Base-by-base conservation (phyloP, 1,140 invertebrate species). In the Temnothorax nylanderi region DNA sequence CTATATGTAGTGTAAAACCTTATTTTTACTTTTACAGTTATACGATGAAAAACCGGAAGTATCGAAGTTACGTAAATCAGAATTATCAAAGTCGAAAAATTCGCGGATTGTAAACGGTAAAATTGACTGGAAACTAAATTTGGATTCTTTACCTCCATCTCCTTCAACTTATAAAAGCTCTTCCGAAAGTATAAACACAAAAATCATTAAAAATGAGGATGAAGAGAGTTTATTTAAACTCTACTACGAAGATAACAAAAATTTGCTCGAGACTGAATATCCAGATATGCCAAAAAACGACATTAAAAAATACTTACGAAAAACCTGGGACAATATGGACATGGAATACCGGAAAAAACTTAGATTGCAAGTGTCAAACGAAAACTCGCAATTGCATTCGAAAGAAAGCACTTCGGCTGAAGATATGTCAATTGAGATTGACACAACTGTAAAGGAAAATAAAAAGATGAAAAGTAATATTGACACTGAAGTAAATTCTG, bases 321-420 rank as follows among this genome's bases (percentile, higher is more conserved):
- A 96, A 87, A 95, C 95, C 47, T 96, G 96, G 96, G 86, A 95
- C 34, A 95, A 87, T 92, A 96, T 94, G 95, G 96, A 88, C 92
- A 51, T 81, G 18, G 76, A 88, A 76, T 91, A 90, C 51, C 87
- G 89, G 47, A 93, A 82, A 56, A 94, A 94, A 78, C 93, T 93
- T 89, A 87, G 87, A 37, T 71, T 81, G 2, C 89, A 88, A 0
- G 44, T 90, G 26, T 89, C 89, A n/a, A 87, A 88, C 10, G 91
- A 91, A 8, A 65, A 7, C 58, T 67, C 8, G 2, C 32, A n/a
- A 6, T 0, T 26, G 26, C 47, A 75, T 11, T 54, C 62, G 8
- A 92, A 91, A 81, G 88, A 92, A 44, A 90, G 64, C 54, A 86
- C 64, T 41, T 84, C 44, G 3, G 89, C 92, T 87, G 91, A 91